Evolutionary conservation across 2,888 invertebrate species (phyloP), one percentile per base, ranked within the genome.

Genomic region (Drosophila gaucha): DNA sequence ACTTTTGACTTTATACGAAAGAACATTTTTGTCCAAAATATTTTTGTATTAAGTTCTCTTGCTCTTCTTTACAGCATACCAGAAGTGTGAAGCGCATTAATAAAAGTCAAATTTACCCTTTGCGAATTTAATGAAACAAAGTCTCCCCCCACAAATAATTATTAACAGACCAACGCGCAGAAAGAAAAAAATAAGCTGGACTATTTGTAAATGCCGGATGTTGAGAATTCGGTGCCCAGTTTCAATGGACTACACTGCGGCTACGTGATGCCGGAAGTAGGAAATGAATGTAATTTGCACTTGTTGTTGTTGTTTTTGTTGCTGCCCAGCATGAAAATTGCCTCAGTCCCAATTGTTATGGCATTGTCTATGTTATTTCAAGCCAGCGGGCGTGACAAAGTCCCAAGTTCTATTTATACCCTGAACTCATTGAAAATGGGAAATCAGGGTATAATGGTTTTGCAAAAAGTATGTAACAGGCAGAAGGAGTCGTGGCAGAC

Each of bases 191-290:
- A 9, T 38, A 43, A 39, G 46, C 16, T 28, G 12, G 38, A 64
- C 65, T 52, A 60, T 74, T 67, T 63, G 57, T 60, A 54, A 57
- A 64, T 39, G 46, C 72, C 75, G 85, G 85, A 78, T 67, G 79
- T 59, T 66, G 39, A 44, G 51, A 75, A 75, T 69, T 77, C 64
- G 68, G 46, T 68, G 66, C 24, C 41, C 60, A 63, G 51, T 67
- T 60, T 52, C 60, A 47, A 58, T 31, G 60, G 49, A 54, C 66
- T 33, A 58, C 56, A 54, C 49, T 65, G 72, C 66, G 80, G 77
- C 80, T 71, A 86, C 86, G 84, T 86, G 86, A 86, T 67, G 64
- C 65, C 79, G 84, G 86, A 77, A 71, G 84, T 58, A 56, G 80
- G 74, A 82, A 83, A 83, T 71, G 64, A 77, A 67, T 77, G 69